A percentile compares a stretch with the other conserved stretches of the same genome.
These are phyloP conservation scores for Pterostichus niger DNA, from an alignment of 2,888 invertebrate species.

Conservation along the genomic window DNA sequence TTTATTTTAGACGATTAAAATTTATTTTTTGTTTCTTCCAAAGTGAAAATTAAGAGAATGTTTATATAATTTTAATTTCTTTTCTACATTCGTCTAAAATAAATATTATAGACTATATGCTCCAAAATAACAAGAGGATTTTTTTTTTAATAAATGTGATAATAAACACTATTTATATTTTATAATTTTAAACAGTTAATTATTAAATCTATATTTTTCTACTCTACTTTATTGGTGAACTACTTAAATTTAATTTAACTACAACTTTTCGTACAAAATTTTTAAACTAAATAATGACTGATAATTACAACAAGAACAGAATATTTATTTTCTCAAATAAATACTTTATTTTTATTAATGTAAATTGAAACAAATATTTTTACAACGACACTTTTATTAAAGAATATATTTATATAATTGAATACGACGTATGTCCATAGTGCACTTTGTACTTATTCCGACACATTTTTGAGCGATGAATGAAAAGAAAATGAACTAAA, in stretches of 20 bases:
- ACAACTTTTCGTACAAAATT: constrained; percentile 53
- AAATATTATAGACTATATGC: constrained; percentile 27
- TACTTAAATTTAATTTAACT: constrained; percentile 27
- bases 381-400: constrained; percentile 28
- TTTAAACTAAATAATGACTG: constrained; percentile 26
- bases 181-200: constrained; percentile 19
- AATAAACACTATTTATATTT: constrained; percentile 42
- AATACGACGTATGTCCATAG: constrained; percentile 48
- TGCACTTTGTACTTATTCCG: constrained; percentile 55
- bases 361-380: constrained; percentile 27
- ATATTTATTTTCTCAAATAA: constrained; percentile 21
- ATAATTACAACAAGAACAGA: constrained; percentile 30
- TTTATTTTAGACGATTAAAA: constrained; percentile 37
- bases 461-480: constrained; percentile 50
- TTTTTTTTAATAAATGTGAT: constrained; percentile 11
- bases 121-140: constrained; percentile 29
- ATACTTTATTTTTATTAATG: constrained; percentile 45
- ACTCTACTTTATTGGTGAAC: constrained; percentile 35
- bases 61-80: neutral
- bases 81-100: constrained; percentile 30
- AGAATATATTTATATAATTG: constrained; percentile 34
- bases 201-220: constrained; percentile 41
- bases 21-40: constrained; percentile 8
- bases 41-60: neutral
- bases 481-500: constrained; percentile 14